Base-by-base conservation (phyloP, 1,140 invertebrate genomes). In the Drosophila dunni region DNA sequence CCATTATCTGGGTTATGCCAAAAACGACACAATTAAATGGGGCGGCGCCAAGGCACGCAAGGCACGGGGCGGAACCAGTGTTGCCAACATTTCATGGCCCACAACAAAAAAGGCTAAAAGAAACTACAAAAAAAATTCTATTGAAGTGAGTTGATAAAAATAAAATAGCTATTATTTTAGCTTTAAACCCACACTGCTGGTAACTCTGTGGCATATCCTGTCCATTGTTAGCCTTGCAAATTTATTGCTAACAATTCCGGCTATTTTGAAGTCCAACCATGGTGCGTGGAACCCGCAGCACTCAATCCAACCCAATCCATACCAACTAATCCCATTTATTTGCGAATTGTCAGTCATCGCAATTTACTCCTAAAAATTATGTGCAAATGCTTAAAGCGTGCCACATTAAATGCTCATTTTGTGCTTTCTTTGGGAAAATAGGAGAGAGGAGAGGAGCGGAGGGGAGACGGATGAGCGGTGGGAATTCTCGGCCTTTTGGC, bases 371-470 rank as follows among this genome's bases (percentile, higher is more conserved):
- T 29, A 44, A 68, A 66, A 82, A 75, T 71, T 17, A 51, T 62
- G 54, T 61, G 63, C 54, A 63, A 88, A 83, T 54, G 63, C 58
- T 66, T 71, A 33, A 67, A 71, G 81, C 69, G 57, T 80, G 81
- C 9, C 69, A 66, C 81, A 81, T 84, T 84, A 74, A 82, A 82
- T 69, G 46, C 71, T 74, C 51, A 67, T 66, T 79, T 77, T 36
- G 24, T 53, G 40, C 11, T 0, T n/a, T 29, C 24, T 29, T 5
- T 5, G 24, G 5, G 24, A 3, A 40, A 48, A 15, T n/a, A 24
- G 34, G 40, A 48, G 9, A 15, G 33, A 5, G 9, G 11, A 40
- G 38, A 40, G 38, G 38, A 40, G 10, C 1, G 10, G 38, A 40
- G 60, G n/a, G 15, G 15, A 20, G 29, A 10, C 17, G 29, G 3